These are phyloP conservation scores for Oedothorax gibbosus DNA, from an alignment of 1,140 invertebrate species.

Conservation along the genomic window DNA sequence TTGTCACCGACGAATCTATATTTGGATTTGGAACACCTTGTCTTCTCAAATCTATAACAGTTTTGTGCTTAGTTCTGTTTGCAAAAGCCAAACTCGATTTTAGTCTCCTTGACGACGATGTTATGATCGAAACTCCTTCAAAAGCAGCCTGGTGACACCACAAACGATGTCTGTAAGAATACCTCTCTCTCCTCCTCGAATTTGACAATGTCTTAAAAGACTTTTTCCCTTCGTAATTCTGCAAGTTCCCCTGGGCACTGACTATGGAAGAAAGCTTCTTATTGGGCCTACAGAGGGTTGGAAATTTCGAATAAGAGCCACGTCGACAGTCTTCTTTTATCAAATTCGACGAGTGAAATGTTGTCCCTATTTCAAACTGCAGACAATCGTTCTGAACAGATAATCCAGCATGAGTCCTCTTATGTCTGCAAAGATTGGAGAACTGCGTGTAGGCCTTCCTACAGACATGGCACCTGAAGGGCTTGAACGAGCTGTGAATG, in stretches of 20 bases:
- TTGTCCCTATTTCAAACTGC: constrained; percentile 75
- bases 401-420: constrained; percentile 92
- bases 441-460: constrained; percentile 98
- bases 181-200: not conserved
- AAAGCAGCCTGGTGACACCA: not conserved
- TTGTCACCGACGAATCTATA: not conserved
- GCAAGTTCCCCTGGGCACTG: too few species aligned
- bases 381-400: constrained; percentile 87
- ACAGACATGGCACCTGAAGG: constrained; percentile 87
- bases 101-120: not conserved
- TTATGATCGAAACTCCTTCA: not conserved
- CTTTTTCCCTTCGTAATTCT: not conserved
- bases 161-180: not conserved
- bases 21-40: not conserved
- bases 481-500: constrained; percentile 98
- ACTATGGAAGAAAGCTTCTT: not conserved
- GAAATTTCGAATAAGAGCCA: not conserved
- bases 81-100: not conserved
- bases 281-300: not conserved
- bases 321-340: too few species aligned
- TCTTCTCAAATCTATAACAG: constrained; percentile 5
- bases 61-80: too few species aligned
- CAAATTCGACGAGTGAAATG: not conserved
- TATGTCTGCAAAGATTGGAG: constrained; percentile 98
- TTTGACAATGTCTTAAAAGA: not conserved